Percentiles rank a stretch among this genome's conserved stretches.
Conservation (phyloP, 92 coral and sea anemone genomes). For the Parazoanthus atlanticus region DNA sequence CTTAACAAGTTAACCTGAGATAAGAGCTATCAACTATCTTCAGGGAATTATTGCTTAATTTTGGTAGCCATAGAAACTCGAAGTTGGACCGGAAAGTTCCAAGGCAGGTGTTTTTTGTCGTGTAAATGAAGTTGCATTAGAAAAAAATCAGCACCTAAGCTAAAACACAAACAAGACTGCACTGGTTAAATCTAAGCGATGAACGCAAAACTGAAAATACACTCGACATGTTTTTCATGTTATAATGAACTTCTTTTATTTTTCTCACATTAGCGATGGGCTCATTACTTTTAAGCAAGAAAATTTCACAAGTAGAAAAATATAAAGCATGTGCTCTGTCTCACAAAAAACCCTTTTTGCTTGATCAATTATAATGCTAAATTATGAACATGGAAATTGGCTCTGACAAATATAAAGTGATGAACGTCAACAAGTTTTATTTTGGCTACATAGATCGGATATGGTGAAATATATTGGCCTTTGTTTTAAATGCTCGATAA, state of each 20-base stretch:
- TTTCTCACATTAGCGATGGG: neutral
- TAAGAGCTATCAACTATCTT: neutral
- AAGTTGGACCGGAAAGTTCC: constrained; percentile 3
- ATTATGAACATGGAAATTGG: neutral
- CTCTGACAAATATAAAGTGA: neutral
- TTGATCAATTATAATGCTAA: constrained; percentile 6
- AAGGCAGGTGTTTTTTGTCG: constrained; percentile 20
- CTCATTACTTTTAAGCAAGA: neutral
- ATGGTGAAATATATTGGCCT: constrained; percentile 13
- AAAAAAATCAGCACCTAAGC: neutral
- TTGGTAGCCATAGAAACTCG: neutral
- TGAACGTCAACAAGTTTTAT: neutral
- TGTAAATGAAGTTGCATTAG: constrained; percentile 5
- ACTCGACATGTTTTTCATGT: too few relatives aligned
- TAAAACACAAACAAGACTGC: constrained; percentile 8
- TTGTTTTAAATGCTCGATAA: neutral
- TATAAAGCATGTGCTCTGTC: neutral
- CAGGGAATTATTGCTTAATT: neutral
- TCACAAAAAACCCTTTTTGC: neutral
- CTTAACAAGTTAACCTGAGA: neutral
- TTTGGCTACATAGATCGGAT: neutral
- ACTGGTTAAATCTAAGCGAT: neutral
- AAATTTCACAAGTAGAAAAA: neutral
- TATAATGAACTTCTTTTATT: neutral
- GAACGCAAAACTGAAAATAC: neutral